These are phyloP conservation scores for Neomonachus schauinslandi DNA, from an alignment of 2,113 vertebrate genomes.

Conservation along the genomic window DNA sequence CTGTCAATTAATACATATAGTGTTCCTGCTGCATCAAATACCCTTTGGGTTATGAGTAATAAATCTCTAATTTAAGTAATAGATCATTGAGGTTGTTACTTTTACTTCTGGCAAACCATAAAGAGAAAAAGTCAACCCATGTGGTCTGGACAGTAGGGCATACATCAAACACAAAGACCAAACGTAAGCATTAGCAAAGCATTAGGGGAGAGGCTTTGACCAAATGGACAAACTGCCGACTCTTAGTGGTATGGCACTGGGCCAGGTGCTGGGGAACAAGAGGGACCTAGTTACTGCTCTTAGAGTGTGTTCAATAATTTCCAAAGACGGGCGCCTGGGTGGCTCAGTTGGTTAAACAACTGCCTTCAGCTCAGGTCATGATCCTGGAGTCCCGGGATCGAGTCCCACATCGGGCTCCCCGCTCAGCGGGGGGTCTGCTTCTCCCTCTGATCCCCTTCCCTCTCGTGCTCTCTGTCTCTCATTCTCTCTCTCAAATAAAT, in stretches of 20 bases:
- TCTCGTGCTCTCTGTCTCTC: no score
- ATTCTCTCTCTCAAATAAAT: no score
- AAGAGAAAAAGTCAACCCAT: not conserved
- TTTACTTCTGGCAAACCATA: not conserved
- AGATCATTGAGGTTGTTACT: not conserved
- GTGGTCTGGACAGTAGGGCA: not conserved
- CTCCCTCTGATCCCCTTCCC: no score
- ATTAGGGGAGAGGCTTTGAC: not conserved
- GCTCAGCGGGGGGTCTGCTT: no score
- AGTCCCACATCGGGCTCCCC: no score
- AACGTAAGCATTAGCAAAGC: not conserved
- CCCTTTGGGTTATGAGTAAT: not conserved
- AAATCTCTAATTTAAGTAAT: conserved; percentile 1
- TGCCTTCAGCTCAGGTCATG: no score
- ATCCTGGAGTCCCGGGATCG: no score
- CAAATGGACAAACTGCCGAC: not conserved
- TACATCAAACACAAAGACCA: not conserved
- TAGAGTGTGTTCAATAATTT: not conserved
- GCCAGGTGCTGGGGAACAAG: not conserved
- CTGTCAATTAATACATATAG: not conserved
- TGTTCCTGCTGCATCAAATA: not conserved
- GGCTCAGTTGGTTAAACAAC: no score
- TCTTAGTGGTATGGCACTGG: not conserved
- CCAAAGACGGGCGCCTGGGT: no score
- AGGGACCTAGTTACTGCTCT: not conserved